Base-by-base conservation (phyloP, 2,797 vertebrate genomes). In the Harpagifer antarcticus region DNA sequence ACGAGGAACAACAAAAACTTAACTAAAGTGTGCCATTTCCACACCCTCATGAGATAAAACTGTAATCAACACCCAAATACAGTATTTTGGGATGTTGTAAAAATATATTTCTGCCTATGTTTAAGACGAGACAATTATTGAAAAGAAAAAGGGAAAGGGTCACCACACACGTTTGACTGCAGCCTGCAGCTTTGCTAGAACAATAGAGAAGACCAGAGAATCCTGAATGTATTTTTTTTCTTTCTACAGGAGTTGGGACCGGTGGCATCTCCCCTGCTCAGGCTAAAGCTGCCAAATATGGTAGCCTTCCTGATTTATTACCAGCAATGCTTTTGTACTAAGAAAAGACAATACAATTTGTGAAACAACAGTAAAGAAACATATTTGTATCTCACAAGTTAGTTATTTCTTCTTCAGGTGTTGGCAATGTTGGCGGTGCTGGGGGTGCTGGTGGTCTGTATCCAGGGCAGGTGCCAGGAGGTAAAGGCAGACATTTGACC, bases 211-310 rank as follows among this genome's bases (percentile, higher is more conserved):
- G 8, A 33, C 31, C 31, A 33, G 6, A 33, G 31, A 33, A 33
- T 4, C 4, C 47, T 48, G 17, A 48, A 20, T 96, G 47, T 20
- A 40, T 63, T 33, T 33, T 7, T 49, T 56, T 72, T 31, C 71
- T 56, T 12, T 2, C 3, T 82, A 54, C 81, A 95, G 95, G 95
- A 81, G 93, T 95, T 3, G 95, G 96, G 37, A 85, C 33, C 27
- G 94, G 95, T 0, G 96, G 92, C 50, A 86, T 94, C 16, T 94
- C 95, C 57, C 88, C 84, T 55, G 96, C 95, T 65, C 96, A 97
- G 79, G 95, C 96, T 42, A 98, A 95, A 93, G 96, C 96, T 88
- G 96, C 96, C 57, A 97, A 96, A 93, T 97, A 95, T 0, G 96
- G 96, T 97, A 79, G 3, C 23, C 23, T 47, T 82, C 92, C 5